A percentile compares a stretch with the other conserved stretches of the same genome.
phyloP scores from a whole-genome alignment of 2,888 invertebrate genomes.

The Fissipunctia ypsillon region DNA sequence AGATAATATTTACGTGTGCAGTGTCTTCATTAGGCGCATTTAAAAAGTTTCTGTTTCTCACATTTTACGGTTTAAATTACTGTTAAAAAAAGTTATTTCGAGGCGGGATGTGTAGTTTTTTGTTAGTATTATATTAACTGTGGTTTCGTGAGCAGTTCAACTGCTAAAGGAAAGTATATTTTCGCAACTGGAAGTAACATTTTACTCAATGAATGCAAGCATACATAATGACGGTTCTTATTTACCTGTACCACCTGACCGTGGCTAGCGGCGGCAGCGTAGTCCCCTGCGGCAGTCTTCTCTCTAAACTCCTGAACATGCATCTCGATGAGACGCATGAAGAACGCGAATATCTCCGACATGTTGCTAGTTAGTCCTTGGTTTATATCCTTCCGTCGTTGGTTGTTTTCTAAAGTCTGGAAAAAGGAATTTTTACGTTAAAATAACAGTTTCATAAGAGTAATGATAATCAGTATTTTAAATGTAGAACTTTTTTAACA shows the following conservation, averaged over 20 bases:
- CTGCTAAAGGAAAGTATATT: background rate
- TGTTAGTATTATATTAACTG: background rate
- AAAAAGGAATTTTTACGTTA: slow-evolving; percentile 5
- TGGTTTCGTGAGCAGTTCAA: background rate
- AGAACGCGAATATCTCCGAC: slow-evolving; percentile 96
- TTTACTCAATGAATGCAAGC: background rate
- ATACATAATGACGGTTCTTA: background rate
- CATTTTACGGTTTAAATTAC: background rate
- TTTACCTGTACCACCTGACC: slow-evolving; percentile 94
- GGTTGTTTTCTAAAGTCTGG: slow-evolving; percentile 95
- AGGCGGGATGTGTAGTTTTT: background rate
- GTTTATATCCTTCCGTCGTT: slow-evolving; percentile 97
- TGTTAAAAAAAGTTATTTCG: background rate
- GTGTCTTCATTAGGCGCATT: background rate
- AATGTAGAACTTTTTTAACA: background rate
- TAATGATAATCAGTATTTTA: background rate
- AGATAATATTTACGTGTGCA: background rate
- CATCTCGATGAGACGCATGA: slow-evolving; percentile 94
- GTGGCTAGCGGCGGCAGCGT: slow-evolving; percentile 92
- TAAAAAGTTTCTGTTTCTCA: background rate
- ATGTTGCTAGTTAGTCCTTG: slow-evolving; percentile 96
- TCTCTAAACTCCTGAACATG: slow-evolving; percentile 94
- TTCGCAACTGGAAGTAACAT: background rate
- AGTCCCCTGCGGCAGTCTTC: slow-evolving; percentile 91
- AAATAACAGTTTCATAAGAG: background rate